A percentile compares a stretch with the other conserved stretches of the same genome.
Conservation (phyloP, 2,113 vertebrate genomes). For the Callaeas wilsoni region DNA sequence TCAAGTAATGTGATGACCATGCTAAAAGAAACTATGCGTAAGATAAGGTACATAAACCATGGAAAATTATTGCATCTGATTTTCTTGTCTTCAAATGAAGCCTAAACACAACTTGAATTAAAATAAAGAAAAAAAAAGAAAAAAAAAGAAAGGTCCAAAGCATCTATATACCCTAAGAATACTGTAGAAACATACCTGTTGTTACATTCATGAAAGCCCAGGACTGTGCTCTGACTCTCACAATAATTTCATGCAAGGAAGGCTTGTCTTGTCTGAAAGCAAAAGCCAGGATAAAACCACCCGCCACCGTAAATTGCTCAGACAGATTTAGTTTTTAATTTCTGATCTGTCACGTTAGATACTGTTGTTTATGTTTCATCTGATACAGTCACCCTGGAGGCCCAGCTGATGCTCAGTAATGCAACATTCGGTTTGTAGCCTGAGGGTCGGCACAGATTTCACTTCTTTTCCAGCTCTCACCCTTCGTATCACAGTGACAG, state of each 20-base stretch:
- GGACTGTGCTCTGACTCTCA: neutral
- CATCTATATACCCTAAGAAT: neutral
- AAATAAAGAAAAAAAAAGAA: neutral
- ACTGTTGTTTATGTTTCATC: constrained; percentile 5
- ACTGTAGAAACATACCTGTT: neutral
- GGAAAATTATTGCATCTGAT: neutral
- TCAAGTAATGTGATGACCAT: neutral
- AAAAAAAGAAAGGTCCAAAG: neutral
- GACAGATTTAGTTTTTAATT: constrained; percentile 29
- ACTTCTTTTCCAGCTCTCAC: neutral
- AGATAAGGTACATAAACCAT: neutral
- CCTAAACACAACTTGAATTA: neutral
- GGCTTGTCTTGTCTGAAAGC: neutral
- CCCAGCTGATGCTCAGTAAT: neutral
- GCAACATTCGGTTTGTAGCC: neutral
- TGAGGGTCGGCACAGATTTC: neutral
- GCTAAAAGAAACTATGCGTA: neutral
- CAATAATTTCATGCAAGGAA: neutral
- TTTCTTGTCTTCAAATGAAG: neutral
- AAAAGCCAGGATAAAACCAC: neutral
- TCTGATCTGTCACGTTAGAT: constrained; percentile 15
- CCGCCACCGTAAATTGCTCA: neutral
- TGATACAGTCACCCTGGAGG: neutral
- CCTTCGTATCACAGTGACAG: neutral
- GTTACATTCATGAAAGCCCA: neutral